Conservation (phyloP, 2,797 vertebrate species). For the Tokudaia muenninki region DNA sequence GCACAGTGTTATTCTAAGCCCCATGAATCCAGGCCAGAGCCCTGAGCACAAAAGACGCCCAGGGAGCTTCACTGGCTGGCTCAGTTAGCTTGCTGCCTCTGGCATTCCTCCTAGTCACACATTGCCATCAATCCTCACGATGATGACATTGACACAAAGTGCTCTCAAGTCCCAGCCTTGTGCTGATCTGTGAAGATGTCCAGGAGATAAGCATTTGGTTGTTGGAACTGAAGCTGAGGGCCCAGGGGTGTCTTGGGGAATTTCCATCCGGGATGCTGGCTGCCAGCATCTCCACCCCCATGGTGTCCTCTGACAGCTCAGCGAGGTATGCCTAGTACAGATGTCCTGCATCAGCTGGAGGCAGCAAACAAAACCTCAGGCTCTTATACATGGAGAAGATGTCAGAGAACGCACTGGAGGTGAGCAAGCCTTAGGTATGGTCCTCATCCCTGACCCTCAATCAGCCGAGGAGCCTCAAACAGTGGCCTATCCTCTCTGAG, state of each 20-base stretch:
- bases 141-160: slow-evolving; percentile 67
- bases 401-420: background rate
- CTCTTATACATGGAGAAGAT: background rate
- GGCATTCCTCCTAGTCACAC: slow-evolving; percentile 38
- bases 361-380: background rate
- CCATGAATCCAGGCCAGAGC: background rate
- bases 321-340: background rate
- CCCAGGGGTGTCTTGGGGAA: slow-evolving; percentile 74
- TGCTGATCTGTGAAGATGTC: slow-evolving; percentile 64
- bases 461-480: background rate
- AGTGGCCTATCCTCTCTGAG: background rate
- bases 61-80: background rate
- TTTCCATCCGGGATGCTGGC: slow-evolving; percentile 67
- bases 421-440: background rate
- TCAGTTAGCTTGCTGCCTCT: background rate
- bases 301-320: background rate
- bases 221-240: slow-evolving; percentile 56
- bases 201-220: slow-evolving; percentile 63
- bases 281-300: slow-evolving; percentile 9
- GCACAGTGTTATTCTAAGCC: background rate
- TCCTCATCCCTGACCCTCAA: background rate
- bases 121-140: slow-evolving; percentile 64
- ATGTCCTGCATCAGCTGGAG: background rate
- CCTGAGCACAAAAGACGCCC: too few species aligned
- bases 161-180: slow-evolving; percentile 61